phyloP scores from a whole-genome alignment of 2,113 vertebrate species.

The Acrocephalus kingi region DNA sequence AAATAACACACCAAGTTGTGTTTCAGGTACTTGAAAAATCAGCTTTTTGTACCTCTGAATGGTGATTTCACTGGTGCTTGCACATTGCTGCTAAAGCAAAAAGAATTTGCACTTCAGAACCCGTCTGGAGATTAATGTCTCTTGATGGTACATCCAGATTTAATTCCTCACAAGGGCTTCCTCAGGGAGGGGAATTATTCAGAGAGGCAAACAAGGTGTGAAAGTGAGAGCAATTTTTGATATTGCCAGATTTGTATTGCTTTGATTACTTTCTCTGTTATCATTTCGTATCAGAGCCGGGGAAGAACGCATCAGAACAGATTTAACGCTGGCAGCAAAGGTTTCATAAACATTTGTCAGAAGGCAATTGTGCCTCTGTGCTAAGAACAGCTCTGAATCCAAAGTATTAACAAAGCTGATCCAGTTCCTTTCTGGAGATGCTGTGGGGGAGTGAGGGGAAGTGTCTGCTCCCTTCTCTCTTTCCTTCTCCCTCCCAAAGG shows the following conservation, averaged over 20 bases:
- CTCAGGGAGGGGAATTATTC: neutral
- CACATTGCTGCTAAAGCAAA: neutral
- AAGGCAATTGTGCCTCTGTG: neutral
- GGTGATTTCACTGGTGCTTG: neutral
- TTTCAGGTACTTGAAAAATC: neutral
- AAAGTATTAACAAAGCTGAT: neutral
- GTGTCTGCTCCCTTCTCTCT: neutral
- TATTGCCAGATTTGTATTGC: neutral
- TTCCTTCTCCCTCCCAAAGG: slow-evolving; percentile 4
- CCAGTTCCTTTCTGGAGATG: neutral
- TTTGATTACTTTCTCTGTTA: neutral
- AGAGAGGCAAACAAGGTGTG: neutral
- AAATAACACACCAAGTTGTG: neutral
- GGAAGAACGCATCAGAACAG: neutral
- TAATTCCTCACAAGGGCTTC: neutral
- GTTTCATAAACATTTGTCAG: neutral
- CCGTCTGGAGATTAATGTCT: neutral
- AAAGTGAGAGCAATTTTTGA: neutral
- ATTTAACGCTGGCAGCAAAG: neutral
- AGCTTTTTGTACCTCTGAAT: neutral
- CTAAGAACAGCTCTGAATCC: neutral
- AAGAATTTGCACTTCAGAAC: neutral
- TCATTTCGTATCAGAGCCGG: neutral
- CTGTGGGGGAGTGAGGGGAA: slow-evolving; percentile 30
- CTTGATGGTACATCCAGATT: neutral